phyloP scores from a whole-genome alignment of 2,113 vertebrate genomes.

The Chlamydotis undulata region DNA sequence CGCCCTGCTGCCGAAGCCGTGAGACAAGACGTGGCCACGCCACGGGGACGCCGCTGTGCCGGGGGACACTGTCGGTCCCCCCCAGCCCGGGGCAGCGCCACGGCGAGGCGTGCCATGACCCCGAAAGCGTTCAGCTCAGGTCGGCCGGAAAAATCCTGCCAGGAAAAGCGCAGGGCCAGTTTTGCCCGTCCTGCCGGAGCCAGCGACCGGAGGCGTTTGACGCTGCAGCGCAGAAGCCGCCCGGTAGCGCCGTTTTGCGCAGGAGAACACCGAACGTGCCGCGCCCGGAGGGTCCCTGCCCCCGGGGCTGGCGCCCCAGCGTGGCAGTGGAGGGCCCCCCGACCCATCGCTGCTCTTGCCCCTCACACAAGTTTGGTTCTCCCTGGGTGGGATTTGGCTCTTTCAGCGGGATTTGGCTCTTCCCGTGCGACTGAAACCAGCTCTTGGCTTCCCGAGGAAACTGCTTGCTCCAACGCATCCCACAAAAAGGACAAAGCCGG shows the following conservation, averaged over 20 bases:
- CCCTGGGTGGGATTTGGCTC: background rate
- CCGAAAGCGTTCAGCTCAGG: background rate
- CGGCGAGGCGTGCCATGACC: background rate
- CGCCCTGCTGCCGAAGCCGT: rapidly evolving
- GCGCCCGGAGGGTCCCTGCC: rapidly evolving
- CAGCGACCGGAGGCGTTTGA: background rate
- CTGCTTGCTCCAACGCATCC: background rate
- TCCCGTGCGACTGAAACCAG: rapidly evolving
- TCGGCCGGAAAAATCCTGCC: background rate
- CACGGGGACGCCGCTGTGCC: rapidly evolving
- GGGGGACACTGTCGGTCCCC: rapidly evolving
- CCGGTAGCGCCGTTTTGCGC: rapidly evolving
- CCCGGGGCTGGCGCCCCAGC: rapidly evolving
- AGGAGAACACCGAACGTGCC: no score
- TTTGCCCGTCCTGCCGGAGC: rapidly evolving
- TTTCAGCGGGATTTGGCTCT: background rate
- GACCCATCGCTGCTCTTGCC: background rate
- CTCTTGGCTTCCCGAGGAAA: background rate
- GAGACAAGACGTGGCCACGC: rapidly evolving
- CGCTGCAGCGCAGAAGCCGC: background rate
- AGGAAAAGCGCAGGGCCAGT: background rate
- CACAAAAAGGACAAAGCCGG: background rate
- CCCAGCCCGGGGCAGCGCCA: rapidly evolving
- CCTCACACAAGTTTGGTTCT: rapidly evolving
- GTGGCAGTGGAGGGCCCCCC: background rate